A percentile compares a stretch with the other conserved stretches of the same genome.
phyloP scores from a whole-genome alignment of 2,888 invertebrate species.

The Tryphoninae sp. region DNA sequence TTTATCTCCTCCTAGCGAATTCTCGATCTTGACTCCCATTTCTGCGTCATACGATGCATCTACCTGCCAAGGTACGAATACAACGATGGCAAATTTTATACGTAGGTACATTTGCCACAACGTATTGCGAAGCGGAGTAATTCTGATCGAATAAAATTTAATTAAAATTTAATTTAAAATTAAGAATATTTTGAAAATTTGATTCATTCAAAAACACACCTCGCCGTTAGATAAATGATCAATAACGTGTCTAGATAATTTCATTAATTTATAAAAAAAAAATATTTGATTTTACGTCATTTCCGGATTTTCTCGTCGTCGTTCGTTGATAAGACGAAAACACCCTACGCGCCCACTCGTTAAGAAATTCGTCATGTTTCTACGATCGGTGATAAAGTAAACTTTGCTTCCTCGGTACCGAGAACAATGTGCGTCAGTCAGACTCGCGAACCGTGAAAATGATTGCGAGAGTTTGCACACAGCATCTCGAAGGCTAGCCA shows the following conservation, averaged over 20 bases:
- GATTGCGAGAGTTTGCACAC: conserved; percentile 23
- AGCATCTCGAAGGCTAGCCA: conserved; percentile 39
- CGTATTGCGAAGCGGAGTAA: too few species aligned
- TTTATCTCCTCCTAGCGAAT: conserved; percentile 8
- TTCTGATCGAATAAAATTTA: too few species aligned
- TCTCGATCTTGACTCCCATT: conserved; percentile 20
- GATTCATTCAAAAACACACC: too few species aligned
- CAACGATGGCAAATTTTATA: neutral
- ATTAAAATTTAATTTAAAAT: too few species aligned
- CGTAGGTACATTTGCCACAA: too few species aligned
- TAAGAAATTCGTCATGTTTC: conserved; percentile 56
- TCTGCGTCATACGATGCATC: conserved; percentile 2
- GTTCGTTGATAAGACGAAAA: conserved; percentile 10
- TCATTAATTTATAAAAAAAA: neutral
- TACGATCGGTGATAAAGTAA: conserved; percentile 36
- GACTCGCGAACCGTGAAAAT: conserved; percentile 2
- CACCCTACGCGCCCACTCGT: conserved; percentile 13
- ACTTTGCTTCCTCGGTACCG: conserved; percentile 30
- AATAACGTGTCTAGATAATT: neutral
- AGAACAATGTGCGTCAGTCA: conserved; percentile 56
- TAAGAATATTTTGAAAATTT: too few species aligned
- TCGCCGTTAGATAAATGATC: neutral
- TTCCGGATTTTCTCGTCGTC: conserved; percentile 3
- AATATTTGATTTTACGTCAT: neutral
- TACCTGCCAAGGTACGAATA: neutral